These are phyloP conservation scores for Malurus splendens DNA, from an alignment of 2,797 vertebrate genomes.

Conservation along the genomic window DNA sequence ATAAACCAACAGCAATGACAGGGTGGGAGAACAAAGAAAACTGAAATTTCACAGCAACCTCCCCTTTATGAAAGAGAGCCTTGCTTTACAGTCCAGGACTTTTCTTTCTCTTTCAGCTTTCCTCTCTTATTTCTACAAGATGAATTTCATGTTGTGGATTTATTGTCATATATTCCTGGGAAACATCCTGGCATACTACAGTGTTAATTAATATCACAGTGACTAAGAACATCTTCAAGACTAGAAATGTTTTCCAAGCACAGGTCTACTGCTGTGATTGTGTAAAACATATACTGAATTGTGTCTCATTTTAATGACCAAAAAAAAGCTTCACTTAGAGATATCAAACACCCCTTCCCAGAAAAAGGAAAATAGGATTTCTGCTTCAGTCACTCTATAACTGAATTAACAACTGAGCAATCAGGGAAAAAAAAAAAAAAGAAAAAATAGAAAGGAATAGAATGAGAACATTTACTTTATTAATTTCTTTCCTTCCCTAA, in stretches of 20 bases:
- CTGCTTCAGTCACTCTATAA: background rate
- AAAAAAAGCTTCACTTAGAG: background rate
- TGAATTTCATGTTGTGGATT: background rate
- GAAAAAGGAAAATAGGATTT: background rate
- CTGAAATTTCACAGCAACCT: background rate
- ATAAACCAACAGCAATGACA: background rate
- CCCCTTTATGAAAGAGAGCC: background rate
- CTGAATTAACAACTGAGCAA: background rate
- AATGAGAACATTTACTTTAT: background rate
- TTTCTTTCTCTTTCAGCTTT: background rate
- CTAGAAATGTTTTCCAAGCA: background rate
- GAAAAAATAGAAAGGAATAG: background rate
- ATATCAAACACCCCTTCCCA: background rate
- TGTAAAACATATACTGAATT: background rate
- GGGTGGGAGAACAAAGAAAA: background rate
- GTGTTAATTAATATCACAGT: background rate
- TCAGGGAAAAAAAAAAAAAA: accelerated
- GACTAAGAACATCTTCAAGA: background rate
- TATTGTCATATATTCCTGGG: background rate
- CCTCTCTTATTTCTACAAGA: background rate
- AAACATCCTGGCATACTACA: background rate
- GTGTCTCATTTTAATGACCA: background rate
- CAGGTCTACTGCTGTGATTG: background rate
- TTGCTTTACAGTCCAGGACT: background rate
- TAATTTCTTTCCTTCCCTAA: background rate